These are phyloP conservation scores for Atethmia centrago DNA, from an alignment of 2,888 invertebrate species.

Conservation along the genomic window DNA sequence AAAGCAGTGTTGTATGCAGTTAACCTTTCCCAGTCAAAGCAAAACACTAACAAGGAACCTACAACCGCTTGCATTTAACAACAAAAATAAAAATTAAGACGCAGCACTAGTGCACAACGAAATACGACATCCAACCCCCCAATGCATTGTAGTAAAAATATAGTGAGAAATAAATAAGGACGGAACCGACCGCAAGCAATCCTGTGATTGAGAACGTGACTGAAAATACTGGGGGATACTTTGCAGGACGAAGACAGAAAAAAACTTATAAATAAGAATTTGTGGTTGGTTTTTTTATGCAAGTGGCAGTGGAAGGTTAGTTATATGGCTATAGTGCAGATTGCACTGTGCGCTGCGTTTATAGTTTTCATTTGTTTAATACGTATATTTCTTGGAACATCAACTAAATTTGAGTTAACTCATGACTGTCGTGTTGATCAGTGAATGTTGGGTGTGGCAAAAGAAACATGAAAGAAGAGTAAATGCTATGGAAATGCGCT, in stretches of 20 bases:
- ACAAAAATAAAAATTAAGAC: constrained; percentile 51
- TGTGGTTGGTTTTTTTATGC: constrained; percentile 29
- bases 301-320: constrained; percentile 13
- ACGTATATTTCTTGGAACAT: too few relatives aligned
- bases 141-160: constrained; percentile 66
- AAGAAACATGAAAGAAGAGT: too few relatives aligned
- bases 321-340: not conserved
- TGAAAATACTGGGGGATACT: constrained; percentile 67
- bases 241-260: constrained; percentile 53
- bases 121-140: constrained; percentile 45
- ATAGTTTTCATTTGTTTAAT: too few relatives aligned
- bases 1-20: not conserved
- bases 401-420: too few relatives aligned
- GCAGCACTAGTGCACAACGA: constrained; percentile 41
- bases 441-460: too few relatives aligned
- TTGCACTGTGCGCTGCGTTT: not conserved
- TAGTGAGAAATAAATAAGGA: constrained; percentile 68
- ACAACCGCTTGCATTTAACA: constrained; percentile 26
- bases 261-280: constrained; percentile 48
- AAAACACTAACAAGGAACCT: constrained; percentile 1
- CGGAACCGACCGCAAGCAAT: constrained; percentile 70
- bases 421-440: too few relatives aligned
- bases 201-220: constrained; percentile 80
- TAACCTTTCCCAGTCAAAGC: constrained; percentile 6
- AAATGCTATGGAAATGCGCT: too few relatives aligned